Evolutionary conservation across 2,888 invertebrate genomes (phyloP), one percentile per base, ranked within the genome.

Genomic region (Volucella bombylans): DNA sequence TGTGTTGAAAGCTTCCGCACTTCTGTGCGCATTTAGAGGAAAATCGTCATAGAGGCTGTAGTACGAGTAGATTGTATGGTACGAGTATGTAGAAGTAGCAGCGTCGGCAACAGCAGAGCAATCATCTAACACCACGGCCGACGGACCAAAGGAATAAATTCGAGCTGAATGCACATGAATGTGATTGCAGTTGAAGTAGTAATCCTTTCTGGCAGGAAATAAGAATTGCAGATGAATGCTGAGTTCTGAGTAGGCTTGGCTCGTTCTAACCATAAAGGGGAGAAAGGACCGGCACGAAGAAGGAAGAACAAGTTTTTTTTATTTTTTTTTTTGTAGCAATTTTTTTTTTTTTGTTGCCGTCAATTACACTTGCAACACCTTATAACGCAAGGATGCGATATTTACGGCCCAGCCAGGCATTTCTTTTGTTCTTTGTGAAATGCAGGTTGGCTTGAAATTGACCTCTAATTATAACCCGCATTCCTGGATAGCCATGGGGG

Each of bases 1-100:
- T 83, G 79, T 76, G 80, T 80, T 83, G 80, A 85, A 81, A 81
- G 80, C 80, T 85, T 76, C 76, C 85, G 81, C 77, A 81, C 76
- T 83, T 72, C 74, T 71, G 76, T 76, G 80, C 80, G 50, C 81
- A 81, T 77, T 85, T 80, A 76, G 65, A 71, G 74, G 39, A 71
- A 85, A 61, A 77, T 72, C 61, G 62, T 61, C 67, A 55, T 23
- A 45, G 54, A 47, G 15, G 41, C 68, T 10, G 72, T 31, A 23
- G 10, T 10, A 41, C 47, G 3, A n/a, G n/a, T 23, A 23, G 2
- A 23, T 18, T 23, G 18, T 23, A 31, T n/a, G n/a, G n/a, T n/a
- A n/a, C n/a, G n/a, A n/a, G n/a, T n/a, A n/a, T 6, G 6, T 31
- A 31, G 31, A 31, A 31, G 31, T 31, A 31, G 6, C 31, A 31